These are phyloP conservation scores for Xanthorhoe designata DNA, from an alignment of 2,888 invertebrate genomes.

Conservation along the genomic window DNA sequence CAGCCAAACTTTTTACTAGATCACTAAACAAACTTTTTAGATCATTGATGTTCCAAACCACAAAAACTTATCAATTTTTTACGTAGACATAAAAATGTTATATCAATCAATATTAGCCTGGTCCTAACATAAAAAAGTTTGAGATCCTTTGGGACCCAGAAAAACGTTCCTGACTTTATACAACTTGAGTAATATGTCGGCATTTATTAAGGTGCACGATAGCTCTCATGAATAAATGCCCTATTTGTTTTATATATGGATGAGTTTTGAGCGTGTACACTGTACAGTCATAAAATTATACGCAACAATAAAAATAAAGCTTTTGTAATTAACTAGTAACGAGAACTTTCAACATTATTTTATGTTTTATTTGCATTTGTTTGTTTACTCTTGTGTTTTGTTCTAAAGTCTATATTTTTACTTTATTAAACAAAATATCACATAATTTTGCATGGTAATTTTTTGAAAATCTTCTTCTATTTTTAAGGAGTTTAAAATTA, in stretches of 20 bases:
- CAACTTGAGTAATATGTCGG: constrained; percentile 49
- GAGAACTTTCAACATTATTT: neutral
- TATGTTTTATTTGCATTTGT: neutral
- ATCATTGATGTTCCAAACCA: neutral
- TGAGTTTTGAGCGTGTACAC: constrained; percentile 22
- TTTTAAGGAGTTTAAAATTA: too few relatives aligned
- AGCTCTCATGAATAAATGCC: constrained; percentile 54
- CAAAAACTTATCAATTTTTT: neutral
- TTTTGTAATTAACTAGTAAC: neutral
- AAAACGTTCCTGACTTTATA: constrained; percentile 48
- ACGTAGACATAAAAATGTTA: neutral
- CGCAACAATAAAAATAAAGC: neutral
- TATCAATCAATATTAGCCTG: neutral
- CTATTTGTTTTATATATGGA: constrained; percentile 48
- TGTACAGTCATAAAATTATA: neutral
- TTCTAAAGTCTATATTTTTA: too few relatives aligned
- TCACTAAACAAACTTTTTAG: neutral
- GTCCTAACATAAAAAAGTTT: constrained; percentile 21
- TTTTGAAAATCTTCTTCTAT: too few relatives aligned
- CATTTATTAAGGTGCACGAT: constrained; percentile 49
- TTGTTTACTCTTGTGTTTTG: neutral
- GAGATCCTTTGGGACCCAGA: constrained; percentile 24
- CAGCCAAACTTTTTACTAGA: too few relatives aligned
- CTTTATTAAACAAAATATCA: too few relatives aligned
- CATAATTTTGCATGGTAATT: too few relatives aligned